Percentiles rank a stretch among this genome's conserved stretches.
Evolutionary conservation across 2,797 vertebrate species (phyloP).

Genomic region (Scolopax rusticola): DNA sequence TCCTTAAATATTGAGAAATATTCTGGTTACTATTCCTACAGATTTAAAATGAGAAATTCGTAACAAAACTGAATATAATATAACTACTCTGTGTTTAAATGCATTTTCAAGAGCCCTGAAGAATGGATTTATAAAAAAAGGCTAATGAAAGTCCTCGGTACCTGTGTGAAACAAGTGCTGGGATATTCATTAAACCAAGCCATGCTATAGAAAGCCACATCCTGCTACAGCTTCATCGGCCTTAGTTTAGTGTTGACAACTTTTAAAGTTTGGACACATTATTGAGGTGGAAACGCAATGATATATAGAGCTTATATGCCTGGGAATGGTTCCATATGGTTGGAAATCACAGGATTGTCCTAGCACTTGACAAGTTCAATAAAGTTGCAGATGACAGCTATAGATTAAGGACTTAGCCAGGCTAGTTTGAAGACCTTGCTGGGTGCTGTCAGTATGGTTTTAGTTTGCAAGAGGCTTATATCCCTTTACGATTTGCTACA

Average conservation of each 20-base stretch:
- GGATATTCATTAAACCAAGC: not conserved
- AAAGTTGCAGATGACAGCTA: not conserved
- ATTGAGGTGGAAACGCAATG: rapidly evolving
- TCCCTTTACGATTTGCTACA: not conserved
- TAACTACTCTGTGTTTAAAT: not conserved
- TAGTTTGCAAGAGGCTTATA: not conserved
- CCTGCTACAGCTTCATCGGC: not conserved
- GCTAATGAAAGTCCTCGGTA: not conserved
- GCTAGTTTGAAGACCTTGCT: not conserved
- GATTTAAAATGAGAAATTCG: not conserved
- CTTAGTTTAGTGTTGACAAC: not conserved
- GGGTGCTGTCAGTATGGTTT: not conserved
- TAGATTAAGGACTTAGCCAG: not conserved
- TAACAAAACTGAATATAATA: not conserved
- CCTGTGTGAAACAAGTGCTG: not conserved
- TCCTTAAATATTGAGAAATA: not conserved
- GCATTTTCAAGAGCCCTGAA: not conserved
- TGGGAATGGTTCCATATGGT: not conserved
- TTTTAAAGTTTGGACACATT: not conserved
- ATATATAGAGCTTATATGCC: not conserved
- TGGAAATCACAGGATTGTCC: not conserved
- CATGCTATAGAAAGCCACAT: not conserved
- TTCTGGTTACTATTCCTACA: not conserved
- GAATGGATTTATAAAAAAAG: not conserved
- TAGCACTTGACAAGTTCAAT: not conserved